These are phyloP conservation scores for Neotoma lepida DNA, from an alignment of 2,113 vertebrate genomes.

Conservation along the genomic window DNA sequence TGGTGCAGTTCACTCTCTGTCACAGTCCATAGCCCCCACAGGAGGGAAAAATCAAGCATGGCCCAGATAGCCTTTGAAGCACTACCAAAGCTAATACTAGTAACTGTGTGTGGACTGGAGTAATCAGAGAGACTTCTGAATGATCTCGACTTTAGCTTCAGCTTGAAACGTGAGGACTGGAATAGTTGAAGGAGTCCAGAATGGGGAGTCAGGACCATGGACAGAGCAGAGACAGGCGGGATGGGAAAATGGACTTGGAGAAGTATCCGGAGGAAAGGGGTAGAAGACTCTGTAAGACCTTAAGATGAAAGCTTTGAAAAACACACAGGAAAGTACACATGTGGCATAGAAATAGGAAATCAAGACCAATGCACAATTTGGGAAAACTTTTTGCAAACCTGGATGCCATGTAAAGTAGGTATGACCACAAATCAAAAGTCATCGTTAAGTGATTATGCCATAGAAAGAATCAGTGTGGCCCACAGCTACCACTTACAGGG, in stretches of 20 bases:
- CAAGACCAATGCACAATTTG: not conserved
- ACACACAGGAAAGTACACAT: not conserved
- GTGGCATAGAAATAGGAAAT: conserved; percentile 1
- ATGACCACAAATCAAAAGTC: not conserved
- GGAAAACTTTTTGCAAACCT: conserved; percentile 12
- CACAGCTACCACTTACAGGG: not conserved
- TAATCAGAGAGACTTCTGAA: not conserved
- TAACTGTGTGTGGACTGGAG: not conserved
- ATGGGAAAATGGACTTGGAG: not conserved
- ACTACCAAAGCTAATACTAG: conserved; percentile 26
- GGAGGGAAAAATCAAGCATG: conserved; percentile 12
- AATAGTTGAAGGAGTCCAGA: not conserved
- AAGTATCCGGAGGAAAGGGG: not conserved
- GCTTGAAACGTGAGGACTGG: conserved; percentile 13
- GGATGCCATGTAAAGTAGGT: not conserved
- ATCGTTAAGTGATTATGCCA: not conserved
- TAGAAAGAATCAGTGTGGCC: not conserved
- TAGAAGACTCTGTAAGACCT: not conserved
- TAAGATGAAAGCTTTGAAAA: conserved; percentile 44
- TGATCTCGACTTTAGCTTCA: conserved; percentile 1
- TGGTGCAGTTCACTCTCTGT: not conserved
- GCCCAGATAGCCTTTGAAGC: conserved; percentile 5
- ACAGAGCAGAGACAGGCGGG: conserved; percentile 41
- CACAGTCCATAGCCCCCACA: not conserved
- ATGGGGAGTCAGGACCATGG: conserved; percentile 67